Conservation (phyloP, 2,113 vertebrate genomes). For the Hippocampus comes region DNA sequence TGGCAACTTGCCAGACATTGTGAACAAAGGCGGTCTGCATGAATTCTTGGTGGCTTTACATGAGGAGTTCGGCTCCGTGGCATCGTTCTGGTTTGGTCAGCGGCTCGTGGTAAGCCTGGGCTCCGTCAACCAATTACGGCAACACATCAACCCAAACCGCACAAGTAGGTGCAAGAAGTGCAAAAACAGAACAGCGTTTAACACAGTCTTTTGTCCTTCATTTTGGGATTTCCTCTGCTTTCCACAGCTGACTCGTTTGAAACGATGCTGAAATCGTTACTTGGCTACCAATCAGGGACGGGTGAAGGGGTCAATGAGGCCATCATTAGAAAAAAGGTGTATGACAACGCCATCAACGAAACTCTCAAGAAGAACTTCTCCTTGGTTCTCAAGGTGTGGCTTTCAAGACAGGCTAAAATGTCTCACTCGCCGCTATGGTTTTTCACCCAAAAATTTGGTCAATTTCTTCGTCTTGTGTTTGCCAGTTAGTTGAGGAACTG, state of each 20-base stretch:
- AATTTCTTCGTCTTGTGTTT: constrained; percentile 8
- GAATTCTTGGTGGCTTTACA: constrained; percentile 89
- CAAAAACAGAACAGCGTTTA: not conserved
- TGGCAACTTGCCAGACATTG: constrained; percentile 91
- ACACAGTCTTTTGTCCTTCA: not conserved
- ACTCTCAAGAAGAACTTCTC: constrained; percentile 81
- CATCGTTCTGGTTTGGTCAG: constrained; percentile 93
- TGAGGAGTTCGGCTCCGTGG: constrained; percentile 83
- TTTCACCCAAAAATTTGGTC: not conserved
- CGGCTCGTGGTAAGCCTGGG: constrained; percentile 91
- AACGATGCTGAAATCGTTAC: constrained; percentile 92
- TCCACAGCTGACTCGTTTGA: constrained; percentile 89
- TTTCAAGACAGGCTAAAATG: not conserved
- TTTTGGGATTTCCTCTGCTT: not conserved
- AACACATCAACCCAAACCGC: constrained; percentile 91
- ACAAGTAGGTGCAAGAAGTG: constrained; percentile 72
- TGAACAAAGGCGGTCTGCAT: constrained; percentile 84
- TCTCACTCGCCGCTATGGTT: not conserved
- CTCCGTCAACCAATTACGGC: constrained; percentile 78
- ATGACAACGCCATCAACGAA: constrained; percentile 79
- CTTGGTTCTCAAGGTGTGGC: constrained; percentile 81
- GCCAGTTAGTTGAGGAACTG: constrained; percentile 86
- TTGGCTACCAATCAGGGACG: constrained; percentile 82
- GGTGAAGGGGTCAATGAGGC: constrained; percentile 73
- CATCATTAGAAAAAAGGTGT: constrained; percentile 81